phyloP scores from a whole-genome alignment of 2,113 vertebrate species.

The Hemicordylus capensis region DNA sequence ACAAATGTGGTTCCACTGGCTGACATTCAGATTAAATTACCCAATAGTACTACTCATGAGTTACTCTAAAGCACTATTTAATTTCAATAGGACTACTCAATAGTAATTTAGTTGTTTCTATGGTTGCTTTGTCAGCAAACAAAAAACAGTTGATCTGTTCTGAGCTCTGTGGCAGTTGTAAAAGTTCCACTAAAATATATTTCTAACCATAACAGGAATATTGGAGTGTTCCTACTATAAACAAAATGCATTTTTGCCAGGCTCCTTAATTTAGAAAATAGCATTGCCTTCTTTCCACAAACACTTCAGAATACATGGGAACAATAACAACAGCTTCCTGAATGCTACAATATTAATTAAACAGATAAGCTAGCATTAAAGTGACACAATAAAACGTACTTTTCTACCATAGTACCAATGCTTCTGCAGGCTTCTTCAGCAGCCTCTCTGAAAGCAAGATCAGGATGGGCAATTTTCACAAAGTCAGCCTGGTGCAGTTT shows the following conservation, averaged over 20 bases:
- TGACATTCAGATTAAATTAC: too few species aligned
- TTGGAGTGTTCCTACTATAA: background rate
- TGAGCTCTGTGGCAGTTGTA: background rate
- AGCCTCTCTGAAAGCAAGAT: slow-evolving; percentile 88
- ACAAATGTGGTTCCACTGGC: too few species aligned
- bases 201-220: background rate
- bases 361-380: background rate
- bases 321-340: background rate
- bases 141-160: background rate
- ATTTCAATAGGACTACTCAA: too few species aligned
- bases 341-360: background rate
- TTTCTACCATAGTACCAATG: slow-evolving; percentile 93
- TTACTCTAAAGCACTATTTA: too few species aligned
- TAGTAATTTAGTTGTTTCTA: background rate
- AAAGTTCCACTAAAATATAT: background rate
- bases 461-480: slow-evolving; percentile 94
- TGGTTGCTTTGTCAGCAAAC: background rate
- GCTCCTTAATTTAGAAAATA: background rate
- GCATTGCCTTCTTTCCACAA: background rate
- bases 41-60: too few species aligned
- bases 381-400: slow-evolving; percentile 73
- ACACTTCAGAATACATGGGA: background rate
- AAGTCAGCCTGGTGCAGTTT: slow-evolving; percentile 90
- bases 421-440: slow-evolving; percentile 91
- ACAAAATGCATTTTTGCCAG: background rate